Evolutionary conservation across 2,888 invertebrate species (phyloP), one percentile per base, ranked within the genome.

Genomic region (Tetanocera ferruginea): DNA sequence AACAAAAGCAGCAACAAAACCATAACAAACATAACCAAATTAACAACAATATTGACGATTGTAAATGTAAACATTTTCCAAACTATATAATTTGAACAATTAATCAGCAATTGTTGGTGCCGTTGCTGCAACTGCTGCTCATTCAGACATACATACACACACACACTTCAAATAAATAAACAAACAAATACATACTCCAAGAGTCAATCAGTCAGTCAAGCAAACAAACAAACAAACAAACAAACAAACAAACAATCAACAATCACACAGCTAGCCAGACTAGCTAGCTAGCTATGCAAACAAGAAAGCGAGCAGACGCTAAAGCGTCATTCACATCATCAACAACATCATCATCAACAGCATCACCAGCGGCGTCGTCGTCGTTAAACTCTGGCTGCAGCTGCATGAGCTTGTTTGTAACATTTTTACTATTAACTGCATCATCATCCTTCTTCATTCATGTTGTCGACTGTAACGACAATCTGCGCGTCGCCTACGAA

Each of bases 401-500:
- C 55, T 3, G 51, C 62, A 37, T 28, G 14, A 62, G 31, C 31
- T 28, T 28, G 57, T 14, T 60, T 3, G 28, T 62, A n/a, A 28
- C 67, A 55, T 37, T 60, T 55, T 55, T 69, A 31, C 71, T 75
- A 19, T 31, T 73, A 34, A 52, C 28, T 19, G 69, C 74, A 19
- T 14, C 52, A 31, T 14, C 60, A 51, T 55, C 37, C 14, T 62
- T 49, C n/a, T 66, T 72, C 23, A 23, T 64, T 5, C 28, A 64
- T 23, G 23, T 70, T 49, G 79, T 52, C 28, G 72, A 77, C 76
- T 85, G 85, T 64, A 93, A 93, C 91, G 94, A 94, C 86, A 94
- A 94, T 90, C 91, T 95, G 76, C 91, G 92, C 82, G 93, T 94
- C 69, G 91, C 92, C 70, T 94, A 93, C 88, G 92, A 94, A 85